Evolutionary conservation across 2,797 vertebrate genomes (phyloP), one percentile per base, ranked within the genome.

Genomic region (Acrossocheilus fasciatus): DNA sequence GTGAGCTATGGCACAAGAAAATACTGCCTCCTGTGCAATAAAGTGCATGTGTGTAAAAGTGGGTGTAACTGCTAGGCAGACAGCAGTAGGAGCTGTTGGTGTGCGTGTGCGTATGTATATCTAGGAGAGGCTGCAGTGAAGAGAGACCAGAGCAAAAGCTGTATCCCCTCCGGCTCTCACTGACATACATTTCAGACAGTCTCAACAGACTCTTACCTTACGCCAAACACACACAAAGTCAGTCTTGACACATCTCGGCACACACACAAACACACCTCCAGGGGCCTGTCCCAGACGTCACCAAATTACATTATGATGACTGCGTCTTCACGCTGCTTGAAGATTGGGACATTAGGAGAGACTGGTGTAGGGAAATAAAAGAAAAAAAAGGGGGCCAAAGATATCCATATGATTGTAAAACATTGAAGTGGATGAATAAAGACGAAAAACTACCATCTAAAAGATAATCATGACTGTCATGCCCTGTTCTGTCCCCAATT

Each of bases 201-300:
- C 66, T 78, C 34, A 45, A 68, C 68, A 76, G 74, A 77, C 73
- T 83, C 82, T 84, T 84, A 84, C 82, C 82, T 84, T 76, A 76
- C 34, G 23, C 45, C 73, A 85, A 76, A 79, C 64, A 80, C 75
- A 76, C 36, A 80, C 66, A 81, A 7, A 54, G 43, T 23, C 30
- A 81, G 62, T 52, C 26, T 4, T 68, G 43, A 50, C 79, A 23
- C 30, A 2, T 84, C 43, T 68, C 62, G 30, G 34, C 39, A 83
- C 62, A 66, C 62, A 66, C 59, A 82, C 47, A 57, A 45, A 82
- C 64, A 69, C 52, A 64, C 43, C 74, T 4, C 52, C 7, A 1
- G 57, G 17, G 17, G 34, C 34, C 47, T 34, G 11, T 85, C 36
- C 75, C 45, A 50, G 34, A 52, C 47, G 5, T 69, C 59, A 69